These are phyloP conservation scores for Leptatherina wallacei DNA, from an alignment of 2,797 vertebrate genomes.

Conservation along the genomic window DNA sequence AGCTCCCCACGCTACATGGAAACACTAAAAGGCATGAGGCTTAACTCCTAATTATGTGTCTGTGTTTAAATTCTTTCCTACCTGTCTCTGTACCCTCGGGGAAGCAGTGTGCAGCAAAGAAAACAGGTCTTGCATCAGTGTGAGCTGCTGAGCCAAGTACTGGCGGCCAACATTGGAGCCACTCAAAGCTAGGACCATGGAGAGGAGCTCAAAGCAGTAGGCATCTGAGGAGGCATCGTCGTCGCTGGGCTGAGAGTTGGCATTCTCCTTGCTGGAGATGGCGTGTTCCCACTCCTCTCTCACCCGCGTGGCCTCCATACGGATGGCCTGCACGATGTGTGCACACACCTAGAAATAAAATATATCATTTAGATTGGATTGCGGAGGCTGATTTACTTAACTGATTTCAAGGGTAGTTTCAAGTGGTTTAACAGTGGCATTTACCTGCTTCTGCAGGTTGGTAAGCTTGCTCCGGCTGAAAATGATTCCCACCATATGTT, in stretches of 20 bases:
- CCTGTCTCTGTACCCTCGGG: slow-evolving; percentile 98
- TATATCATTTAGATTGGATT: background rate
- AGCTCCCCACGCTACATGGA: background rate
- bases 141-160: slow-evolving; percentile 97
- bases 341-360: slow-evolving; percentile 89
- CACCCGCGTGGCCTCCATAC: slow-evolving; percentile 97
- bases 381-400: background rate
- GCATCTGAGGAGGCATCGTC: slow-evolving; percentile 97
- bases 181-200: slow-evolving; percentile 97
- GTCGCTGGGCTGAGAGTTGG: slow-evolving; percentile 97
- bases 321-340: slow-evolving; percentile 98
- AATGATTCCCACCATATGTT: slow-evolving; percentile 99
- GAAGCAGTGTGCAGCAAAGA: slow-evolving; percentile 97
- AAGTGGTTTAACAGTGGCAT: slow-evolving; percentile 8
- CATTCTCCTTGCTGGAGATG: slow-evolving; percentile 99
- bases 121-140: slow-evolving; percentile 97
- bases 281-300: slow-evolving; percentile 99
- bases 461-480: slow-evolving; percentile 99
- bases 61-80: slow-evolving; percentile 55
- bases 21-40: slow-evolving; percentile 4
- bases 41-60: background rate
- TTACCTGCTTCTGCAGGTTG: slow-evolving; percentile 98
- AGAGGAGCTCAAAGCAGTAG: slow-evolving; percentile 98
- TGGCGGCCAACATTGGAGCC: slow-evolving; percentile 98
- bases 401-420: background rate